Conservation (phyloP, 2,888 invertebrate genomes). For the Drosophila kokeensis region DNA sequence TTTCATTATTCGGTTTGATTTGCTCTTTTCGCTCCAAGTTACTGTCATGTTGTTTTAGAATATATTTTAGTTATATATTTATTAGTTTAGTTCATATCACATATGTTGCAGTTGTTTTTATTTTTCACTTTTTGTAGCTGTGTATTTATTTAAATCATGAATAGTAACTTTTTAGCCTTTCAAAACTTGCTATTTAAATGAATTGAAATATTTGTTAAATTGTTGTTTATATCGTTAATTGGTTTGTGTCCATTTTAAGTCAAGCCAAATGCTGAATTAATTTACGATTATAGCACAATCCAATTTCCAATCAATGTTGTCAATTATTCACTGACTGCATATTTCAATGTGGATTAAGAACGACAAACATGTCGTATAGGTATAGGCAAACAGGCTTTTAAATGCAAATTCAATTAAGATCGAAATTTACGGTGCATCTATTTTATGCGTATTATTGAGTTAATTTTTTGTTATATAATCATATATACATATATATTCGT, state of each 20-base stretch:
- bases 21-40: constrained; percentile 30
- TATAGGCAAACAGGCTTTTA: background rate
- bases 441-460: background rate
- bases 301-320: background rate
- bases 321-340: constrained; percentile 15
- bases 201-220: background rate
- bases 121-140: constrained; percentile 24
- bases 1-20: constrained; percentile 30
- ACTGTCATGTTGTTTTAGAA: constrained; percentile 45
- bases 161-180: constrained; percentile 47
- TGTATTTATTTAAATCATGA: constrained; percentile 21
- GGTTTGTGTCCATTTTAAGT: constrained; percentile 43
- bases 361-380: constrained; percentile 11
- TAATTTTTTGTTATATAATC: background rate
- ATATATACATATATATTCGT: background rate
- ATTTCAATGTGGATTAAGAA: constrained; percentile 10
- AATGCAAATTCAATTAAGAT: constrained; percentile 15
- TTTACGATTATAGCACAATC: constrained; percentile 1
- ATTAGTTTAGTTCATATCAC: constrained; percentile 63
- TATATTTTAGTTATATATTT: constrained; percentile 37
- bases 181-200: constrained; percentile 24
- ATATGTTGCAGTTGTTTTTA: constrained; percentile 67
- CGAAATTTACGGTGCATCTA: background rate
- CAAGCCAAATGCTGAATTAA: background rate
- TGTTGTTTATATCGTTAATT: background rate